These are phyloP conservation scores for Ammodramus savannarum DNA, from an alignment of 2,113 vertebrate species.

Conservation along the genomic window DNA sequence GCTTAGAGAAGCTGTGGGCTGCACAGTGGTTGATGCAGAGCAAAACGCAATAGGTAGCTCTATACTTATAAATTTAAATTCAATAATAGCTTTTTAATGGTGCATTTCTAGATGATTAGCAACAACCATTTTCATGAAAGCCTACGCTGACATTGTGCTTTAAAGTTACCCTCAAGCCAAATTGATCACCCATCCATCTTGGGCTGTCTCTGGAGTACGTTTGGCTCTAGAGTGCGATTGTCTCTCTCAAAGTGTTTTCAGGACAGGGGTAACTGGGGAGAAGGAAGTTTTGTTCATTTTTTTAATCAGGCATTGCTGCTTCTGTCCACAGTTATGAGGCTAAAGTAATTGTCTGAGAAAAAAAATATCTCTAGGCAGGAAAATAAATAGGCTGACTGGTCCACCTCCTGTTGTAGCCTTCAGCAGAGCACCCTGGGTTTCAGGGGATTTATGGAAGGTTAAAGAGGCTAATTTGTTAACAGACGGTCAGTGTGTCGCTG, in stretches of 20 bases:
- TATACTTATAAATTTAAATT: neutral
- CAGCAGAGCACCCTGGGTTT: neutral
- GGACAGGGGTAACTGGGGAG: neutral
- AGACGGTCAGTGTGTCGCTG: neutral
- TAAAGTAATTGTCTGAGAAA: neutral
- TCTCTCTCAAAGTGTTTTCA: neutral
- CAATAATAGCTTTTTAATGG: neutral
- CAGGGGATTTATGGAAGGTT: neutral
- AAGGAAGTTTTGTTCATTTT: neutral
- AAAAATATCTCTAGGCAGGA: neutral
- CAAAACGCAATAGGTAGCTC: neutral
- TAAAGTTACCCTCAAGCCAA: neutral
- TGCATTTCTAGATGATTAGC: neutral
- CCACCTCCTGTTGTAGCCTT: neutral
- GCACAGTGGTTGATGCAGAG: neutral
- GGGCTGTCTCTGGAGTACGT: neutral
- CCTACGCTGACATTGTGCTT: neutral
- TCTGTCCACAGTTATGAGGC: neutral
- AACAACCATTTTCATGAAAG: neutral
- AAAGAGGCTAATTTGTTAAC: conserved; percentile 33
- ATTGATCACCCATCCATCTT: neutral
- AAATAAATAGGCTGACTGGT: neutral
- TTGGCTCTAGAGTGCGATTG: neutral
- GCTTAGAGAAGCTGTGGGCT: neutral
- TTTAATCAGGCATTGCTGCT: neutral